Percentiles rank a stretch among this genome's conserved stretches.
Evolutionary conservation across 1,140 invertebrate genomes (phyloP).

Genomic region (Lordiphosa stackelbergi): DNA sequence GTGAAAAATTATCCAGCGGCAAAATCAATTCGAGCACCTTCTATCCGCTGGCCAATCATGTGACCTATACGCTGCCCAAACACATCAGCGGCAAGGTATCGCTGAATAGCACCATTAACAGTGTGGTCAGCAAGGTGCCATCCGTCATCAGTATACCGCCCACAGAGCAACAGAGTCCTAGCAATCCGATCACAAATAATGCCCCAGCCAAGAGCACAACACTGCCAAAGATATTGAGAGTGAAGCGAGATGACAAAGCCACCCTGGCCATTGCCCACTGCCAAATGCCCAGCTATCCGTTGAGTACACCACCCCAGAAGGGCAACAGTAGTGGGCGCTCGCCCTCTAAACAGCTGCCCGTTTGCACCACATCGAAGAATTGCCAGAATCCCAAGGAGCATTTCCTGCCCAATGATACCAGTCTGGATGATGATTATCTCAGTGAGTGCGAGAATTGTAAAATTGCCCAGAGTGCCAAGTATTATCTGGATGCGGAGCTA

Average conservation of each 20-base stretch:
- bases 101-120: slow-evolving; percentile 73
- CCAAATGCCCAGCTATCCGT: slow-evolving; percentile 69
- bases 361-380: slow-evolving; percentile 76
- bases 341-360: slow-evolving; percentile 67
- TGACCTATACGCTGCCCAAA: slow-evolving; percentile 76
- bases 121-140: slow-evolving; percentile 76
- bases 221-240: slow-evolving; percentile 49
- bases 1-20: slow-evolving; percentile 49
- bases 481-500: slow-evolving; percentile 81
- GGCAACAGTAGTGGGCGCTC: slow-evolving; percentile 16
- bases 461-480: slow-evolving; percentile 82
- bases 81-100: slow-evolving; percentile 74
- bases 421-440: slow-evolving; percentile 85
- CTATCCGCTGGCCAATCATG: slow-evolving; percentile 73
- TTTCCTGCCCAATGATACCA: slow-evolving; percentile 78
- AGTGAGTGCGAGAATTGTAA: slow-evolving; percentile 91
- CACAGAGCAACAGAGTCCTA: slow-evolving; percentile 15
- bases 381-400: slow-evolving; percentile 76
- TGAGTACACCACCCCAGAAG: slow-evolving; percentile 20
- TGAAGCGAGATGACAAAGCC: slow-evolving; percentile 28
- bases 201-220: slow-evolving; percentile 35
- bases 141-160: slow-evolving; percentile 74
- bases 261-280: slow-evolving; percentile 53
- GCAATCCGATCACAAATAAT: no score
- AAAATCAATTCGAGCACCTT: slow-evolving; percentile 76